Percentiles rank a stretch among this genome's conserved stretches.
Evolutionary conservation across 2,113 vertebrate species (phyloP).

Genomic region (Bagarius yarrelli): DNA sequence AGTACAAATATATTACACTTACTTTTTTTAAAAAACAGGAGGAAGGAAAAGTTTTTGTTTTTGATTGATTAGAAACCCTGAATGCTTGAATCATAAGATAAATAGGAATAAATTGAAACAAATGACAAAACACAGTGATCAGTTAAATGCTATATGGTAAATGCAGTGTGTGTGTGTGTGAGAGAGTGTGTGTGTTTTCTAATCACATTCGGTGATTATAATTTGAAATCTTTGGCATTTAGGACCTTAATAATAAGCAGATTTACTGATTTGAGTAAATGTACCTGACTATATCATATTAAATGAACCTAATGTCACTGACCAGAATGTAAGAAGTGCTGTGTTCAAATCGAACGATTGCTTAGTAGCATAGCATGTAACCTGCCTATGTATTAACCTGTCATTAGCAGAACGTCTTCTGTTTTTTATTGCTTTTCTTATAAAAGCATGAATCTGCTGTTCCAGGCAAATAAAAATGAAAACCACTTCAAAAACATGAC

Average conservation of each 20-base stretch:
- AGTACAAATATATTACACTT: slow-evolving; percentile 50
- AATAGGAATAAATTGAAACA: background rate
- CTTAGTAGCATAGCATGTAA: background rate
- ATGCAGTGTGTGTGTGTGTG: background rate
- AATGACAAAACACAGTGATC: background rate
- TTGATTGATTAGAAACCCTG: background rate
- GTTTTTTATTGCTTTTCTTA: background rate
- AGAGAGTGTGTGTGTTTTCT: too few species aligned
- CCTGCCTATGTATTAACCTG: background rate
- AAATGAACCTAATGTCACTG: slow-evolving; percentile 1
- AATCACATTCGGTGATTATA: background rate
- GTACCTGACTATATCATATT: slow-evolving; percentile 8
- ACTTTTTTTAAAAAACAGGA: slow-evolving; percentile 17
- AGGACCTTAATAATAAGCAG: background rate
- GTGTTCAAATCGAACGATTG: background rate
- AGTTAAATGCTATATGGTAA: background rate
- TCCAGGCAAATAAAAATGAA: slow-evolving; percentile 17
- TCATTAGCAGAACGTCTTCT: slow-evolving; percentile 34
- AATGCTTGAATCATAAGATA: background rate
- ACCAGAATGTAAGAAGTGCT: background rate
- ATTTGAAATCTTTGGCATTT: background rate
- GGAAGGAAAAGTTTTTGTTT: background rate
- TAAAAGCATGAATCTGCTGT: slow-evolving; percentile 20
- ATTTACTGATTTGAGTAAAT: slow-evolving; percentile 2
- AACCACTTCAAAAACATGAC: background rate